Evolutionary conservation across 2,113 vertebrate genomes (phyloP).

Genomic region (Sebastes schlegelii): DNA sequence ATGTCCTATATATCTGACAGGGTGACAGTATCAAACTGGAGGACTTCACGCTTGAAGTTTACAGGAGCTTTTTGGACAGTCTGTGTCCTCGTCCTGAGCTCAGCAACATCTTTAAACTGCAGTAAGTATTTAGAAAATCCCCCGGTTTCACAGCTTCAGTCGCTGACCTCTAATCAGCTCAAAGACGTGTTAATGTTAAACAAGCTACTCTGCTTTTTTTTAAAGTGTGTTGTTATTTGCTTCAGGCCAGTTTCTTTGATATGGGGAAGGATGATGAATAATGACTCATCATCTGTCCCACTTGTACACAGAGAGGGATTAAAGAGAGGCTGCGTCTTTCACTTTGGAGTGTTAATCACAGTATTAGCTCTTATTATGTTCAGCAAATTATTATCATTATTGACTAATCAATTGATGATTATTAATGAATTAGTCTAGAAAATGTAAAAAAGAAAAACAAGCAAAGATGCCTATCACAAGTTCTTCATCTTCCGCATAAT

Average conservation of each 20-base stretch:
- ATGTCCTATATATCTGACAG: conserved; percentile 74
- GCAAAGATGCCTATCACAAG: not conserved
- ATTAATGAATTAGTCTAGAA: not conserved
- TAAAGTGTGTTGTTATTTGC: conserved; percentile 22
- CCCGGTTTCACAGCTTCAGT: not conserved
- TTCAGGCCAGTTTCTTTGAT: conserved; percentile 28
- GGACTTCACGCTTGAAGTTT: conserved; percentile 93
- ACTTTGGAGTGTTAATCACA: not conserved
- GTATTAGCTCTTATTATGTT: not conserved
- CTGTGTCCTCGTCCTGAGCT: conserved; percentile 96
- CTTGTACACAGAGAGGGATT: conserved; percentile 7
- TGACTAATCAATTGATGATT: not conserved
- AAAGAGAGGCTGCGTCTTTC: conserved; percentile 14
- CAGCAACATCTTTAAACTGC: conserved; percentile 91
- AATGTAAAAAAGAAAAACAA: not conserved
- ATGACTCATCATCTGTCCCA: conserved; percentile 45
- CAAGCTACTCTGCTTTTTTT: conserved; percentile 7
- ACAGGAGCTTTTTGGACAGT: conserved; percentile 91
- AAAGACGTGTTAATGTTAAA: not conserved
- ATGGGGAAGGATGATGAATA: conserved; percentile 11
- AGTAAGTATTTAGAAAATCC: conserved; percentile 85
- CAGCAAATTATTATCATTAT: not conserved
- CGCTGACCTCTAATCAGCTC: conserved; percentile 6
- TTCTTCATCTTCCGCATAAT: not conserved
- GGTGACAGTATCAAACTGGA: conserved; percentile 96